A percentile compares a stretch with the other conserved stretches of the same genome.
These are phyloP conservation scores for Nothocercus julius DNA, from an alignment of 2,113 vertebrate species.

Conservation along the genomic window DNA sequence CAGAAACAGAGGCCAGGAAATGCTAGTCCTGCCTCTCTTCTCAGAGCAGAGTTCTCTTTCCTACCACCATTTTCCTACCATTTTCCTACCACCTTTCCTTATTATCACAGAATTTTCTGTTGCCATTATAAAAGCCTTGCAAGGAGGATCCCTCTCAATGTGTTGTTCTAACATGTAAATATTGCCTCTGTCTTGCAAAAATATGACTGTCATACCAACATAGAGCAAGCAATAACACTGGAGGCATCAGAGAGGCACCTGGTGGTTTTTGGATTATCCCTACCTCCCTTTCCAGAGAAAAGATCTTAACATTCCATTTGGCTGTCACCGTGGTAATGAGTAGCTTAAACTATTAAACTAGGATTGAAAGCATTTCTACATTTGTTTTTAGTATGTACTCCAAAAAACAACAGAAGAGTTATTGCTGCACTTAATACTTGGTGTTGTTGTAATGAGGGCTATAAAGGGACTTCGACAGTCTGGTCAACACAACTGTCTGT, in stretches of 20 bases:
- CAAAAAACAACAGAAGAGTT: not conserved
- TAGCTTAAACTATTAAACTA: not conserved
- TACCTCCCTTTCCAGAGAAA: not conserved
- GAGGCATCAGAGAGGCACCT: not conserved
- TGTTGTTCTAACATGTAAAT: not conserved
- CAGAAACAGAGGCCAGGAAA: not conserved
- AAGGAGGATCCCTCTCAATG: not conserved
- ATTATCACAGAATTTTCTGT: not conserved
- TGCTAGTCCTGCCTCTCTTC: not conserved
- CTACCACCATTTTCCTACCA: not conserved
- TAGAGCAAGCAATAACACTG: not conserved
- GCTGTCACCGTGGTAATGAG: not conserved
- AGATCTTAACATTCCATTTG: not conserved
- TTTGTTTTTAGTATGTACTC: not conserved
- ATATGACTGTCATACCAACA: not conserved
- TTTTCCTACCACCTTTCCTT: not conserved
- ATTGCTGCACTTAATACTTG: not conserved
- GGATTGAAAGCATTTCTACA: not conserved
- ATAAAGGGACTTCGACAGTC: not conserved
- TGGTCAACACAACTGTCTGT: not conserved
- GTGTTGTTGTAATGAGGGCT: not conserved
- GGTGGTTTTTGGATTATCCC: not conserved
- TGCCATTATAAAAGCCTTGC: not conserved
- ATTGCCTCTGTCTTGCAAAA: not conserved
- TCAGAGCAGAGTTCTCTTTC: not conserved